Evolutionary conservation across 2,888 invertebrate species (phyloP), one percentile per base, ranked within the genome.

Genomic region (Clunio marinus): DNA sequence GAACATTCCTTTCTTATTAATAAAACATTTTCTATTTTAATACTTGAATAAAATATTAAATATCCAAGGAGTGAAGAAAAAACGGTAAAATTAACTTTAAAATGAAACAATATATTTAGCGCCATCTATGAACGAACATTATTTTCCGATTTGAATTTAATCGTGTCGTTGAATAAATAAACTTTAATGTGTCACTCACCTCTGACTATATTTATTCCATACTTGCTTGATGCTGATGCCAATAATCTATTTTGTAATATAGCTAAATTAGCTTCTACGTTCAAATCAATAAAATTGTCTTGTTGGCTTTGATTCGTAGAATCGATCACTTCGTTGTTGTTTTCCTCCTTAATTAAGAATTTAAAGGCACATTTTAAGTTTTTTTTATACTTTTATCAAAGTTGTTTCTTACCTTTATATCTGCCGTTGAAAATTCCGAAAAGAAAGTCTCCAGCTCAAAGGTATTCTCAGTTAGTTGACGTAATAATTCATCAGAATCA

Each of bases 391-490:
- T 32, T 32, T 32, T 32, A 68, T 73, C 76, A 71, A 76, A 75
- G 69, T 76, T 77, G 70, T 76, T 75, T 71, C n/a, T 66, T 55
- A 88, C 88, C 84, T 88, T 88, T 74, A 88, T 88, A 76, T 88
- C 88, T 72, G 85, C 83, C 71, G 83, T 83, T 59, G 88, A 88
- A 74, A 91, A 82, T 77, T 91, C 90, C 70, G 88, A 87, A 73
- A 91, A 84, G 75, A 91, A 86, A 72, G 87, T 89, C 75, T 94
- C 93, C 73, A 94, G 85, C 77, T 93, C 93, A 75, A 93, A 93
- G 70, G 90, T 86, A 67, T 90, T 88, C 74, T 93, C 93, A 35
- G 88, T 88, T 51, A 91, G 81, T 76, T 91, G 90, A 73, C 89
- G 89, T 74, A 91, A 86, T 70, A 91, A 85, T 73, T 91, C 91